Percentiles rank a stretch among this genome's conserved stretches.
phyloP scores from a whole-genome alignment of 2,113 vertebrate species.

The Corythornis vintsioides region DNA sequence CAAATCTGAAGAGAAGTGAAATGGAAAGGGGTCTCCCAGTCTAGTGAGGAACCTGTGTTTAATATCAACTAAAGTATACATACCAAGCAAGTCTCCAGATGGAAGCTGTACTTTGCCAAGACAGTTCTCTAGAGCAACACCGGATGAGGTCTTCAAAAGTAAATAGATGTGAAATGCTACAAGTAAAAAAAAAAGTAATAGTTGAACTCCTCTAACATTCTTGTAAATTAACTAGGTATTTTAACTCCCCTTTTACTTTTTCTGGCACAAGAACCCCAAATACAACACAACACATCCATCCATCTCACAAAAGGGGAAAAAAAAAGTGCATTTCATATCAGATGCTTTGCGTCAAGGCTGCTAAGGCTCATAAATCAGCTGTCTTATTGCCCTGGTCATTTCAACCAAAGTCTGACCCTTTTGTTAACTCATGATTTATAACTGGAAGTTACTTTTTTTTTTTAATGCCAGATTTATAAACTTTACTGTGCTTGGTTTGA shows the following conservation, averaged over 20 bases:
- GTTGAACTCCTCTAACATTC: background rate
- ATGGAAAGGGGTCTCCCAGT: background rate
- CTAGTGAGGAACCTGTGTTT: background rate
- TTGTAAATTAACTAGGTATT: background rate
- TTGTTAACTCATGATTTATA: slow-evolving; percentile 72
- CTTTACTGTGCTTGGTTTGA: slow-evolving; percentile 64
- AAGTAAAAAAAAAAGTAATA: background rate
- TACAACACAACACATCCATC: slow-evolving; percentile 17
- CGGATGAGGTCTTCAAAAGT: slow-evolving; percentile 25
- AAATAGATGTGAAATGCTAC: background rate
- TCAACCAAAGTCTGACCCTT: slow-evolving; percentile 58
- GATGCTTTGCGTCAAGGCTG: slow-evolving; percentile 41
- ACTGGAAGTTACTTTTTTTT: slow-evolving; percentile 52
- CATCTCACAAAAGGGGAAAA: slow-evolving; percentile 3
- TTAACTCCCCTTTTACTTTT: background rate
- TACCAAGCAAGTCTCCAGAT: slow-evolving; percentile 29
- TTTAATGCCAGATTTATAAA: slow-evolving; percentile 71
- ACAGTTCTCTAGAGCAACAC: background rate
- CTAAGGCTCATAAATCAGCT: slow-evolving; percentile 62
- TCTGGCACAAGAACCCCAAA: background rate
- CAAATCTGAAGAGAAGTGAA: background rate
- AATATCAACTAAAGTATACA: background rate
- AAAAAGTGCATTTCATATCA: slow-evolving; percentile 3
- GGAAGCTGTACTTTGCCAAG: slow-evolving; percentile 31
- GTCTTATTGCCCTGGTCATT: slow-evolving; percentile 60